These are phyloP conservation scores for Urocyon cinereoargenteus DNA, from an alignment of 2,797 vertebrate species.

Conservation along the genomic window DNA sequence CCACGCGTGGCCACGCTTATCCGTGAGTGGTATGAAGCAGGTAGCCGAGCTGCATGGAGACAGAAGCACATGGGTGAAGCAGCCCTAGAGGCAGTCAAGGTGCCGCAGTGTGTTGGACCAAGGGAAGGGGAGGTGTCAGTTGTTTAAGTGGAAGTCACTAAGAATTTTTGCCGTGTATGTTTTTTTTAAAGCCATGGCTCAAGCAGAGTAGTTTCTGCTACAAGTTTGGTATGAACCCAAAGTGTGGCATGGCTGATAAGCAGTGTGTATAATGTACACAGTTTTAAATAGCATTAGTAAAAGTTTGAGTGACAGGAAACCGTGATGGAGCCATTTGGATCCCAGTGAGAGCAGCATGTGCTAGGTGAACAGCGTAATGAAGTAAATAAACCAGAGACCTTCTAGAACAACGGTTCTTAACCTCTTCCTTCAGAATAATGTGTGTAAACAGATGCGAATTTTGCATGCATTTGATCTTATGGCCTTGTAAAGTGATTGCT, in stretches of 20 bases:
- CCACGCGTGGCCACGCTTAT: not conserved
- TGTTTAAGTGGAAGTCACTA: not conserved
- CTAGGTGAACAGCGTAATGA: not conserved
- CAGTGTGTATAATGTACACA: not conserved
- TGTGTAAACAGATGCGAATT: not conserved
- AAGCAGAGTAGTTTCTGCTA: not conserved
- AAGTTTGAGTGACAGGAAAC: not conserved
- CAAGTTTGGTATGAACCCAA: not conserved
- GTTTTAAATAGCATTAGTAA: not conserved
- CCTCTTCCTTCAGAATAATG: not conserved
- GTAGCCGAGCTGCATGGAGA: fast-evolving
- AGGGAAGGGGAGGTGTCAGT: not conserved
- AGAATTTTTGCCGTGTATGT: not conserved
- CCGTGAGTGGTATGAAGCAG: not conserved
- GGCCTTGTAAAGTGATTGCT: not conserved
- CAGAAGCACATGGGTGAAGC: fast-evolving
- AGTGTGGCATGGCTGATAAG: not conserved
- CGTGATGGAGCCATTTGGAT: not conserved
- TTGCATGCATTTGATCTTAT: not conserved
- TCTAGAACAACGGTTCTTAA: not conserved
- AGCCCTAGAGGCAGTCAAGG: fast-evolving
- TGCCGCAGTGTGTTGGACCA: not conserved
- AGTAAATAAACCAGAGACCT: not conserved
- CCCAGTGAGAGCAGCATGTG: not conserved
- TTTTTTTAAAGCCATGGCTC: not conserved